phyloP scores from a whole-genome alignment of 2,888 invertebrate species.

The Ferrisia virgata region DNA sequence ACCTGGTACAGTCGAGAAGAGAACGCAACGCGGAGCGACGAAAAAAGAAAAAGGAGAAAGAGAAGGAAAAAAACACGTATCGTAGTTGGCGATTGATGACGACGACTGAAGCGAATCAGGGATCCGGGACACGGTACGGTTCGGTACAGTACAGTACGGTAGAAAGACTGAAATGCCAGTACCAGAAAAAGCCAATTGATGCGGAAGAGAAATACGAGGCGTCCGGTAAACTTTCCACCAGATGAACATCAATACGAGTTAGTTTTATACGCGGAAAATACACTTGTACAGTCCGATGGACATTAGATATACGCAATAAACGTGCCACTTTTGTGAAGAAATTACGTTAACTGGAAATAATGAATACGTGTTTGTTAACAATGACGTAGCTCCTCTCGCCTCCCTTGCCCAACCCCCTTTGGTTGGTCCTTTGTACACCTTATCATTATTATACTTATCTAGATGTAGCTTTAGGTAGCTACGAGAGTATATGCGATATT shows the following conservation, averaged over 20 bases:
- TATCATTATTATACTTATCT: too few species aligned
- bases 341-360: slow-evolving; percentile 30
- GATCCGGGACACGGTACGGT: background rate
- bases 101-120: slow-evolving; percentile 4
- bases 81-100: slow-evolving; percentile 1
- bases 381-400: background rate
- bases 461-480: too few species aligned
- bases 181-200: slow-evolving; percentile 35
- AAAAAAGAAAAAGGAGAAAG: too few species aligned
- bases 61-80: background rate
- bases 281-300: slow-evolving; percentile 34
- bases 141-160: too few species aligned
- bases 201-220: slow-evolving; percentile 41
- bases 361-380: slow-evolving; percentile 26
- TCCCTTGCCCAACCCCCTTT: too few species aligned
- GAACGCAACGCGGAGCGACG: too few species aligned
- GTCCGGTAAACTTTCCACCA: slow-evolving; percentile 38
- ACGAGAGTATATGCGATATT: background rate
- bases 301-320: slow-evolving; percentile 33
- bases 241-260: slow-evolving; percentile 34
- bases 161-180: slow-evolving; percentile 25
- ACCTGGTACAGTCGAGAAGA: background rate
- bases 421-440: too few species aligned
- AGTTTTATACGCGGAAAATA: slow-evolving; percentile 38
- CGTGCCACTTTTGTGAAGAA: slow-evolving; percentile 26